Base-by-base conservation (phyloP, 53 echinoderm and acorn worm species). In the Stichopus horrens region DNA sequence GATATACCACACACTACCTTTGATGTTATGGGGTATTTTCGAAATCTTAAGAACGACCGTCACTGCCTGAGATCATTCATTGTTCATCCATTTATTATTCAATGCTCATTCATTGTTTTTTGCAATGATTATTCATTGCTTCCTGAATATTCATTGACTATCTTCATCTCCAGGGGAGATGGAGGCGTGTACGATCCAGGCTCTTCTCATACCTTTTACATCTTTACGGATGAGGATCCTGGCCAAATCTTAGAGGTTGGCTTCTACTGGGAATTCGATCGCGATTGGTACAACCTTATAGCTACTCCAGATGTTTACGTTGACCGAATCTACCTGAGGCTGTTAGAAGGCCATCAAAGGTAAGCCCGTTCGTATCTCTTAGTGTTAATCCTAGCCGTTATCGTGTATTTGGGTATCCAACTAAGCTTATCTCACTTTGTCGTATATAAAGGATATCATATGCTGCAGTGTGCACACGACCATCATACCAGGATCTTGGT, bases 231-330 rank as follows among this genome's bases (percentile, higher is more conserved):
- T 6, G 79, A 83, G 3, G 11, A 89, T 56, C 85, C 90, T 9
- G 93, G 93, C 37, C 75, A 81, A 21, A 57, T 95, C 21, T 73
- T 77, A 5, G 88, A 91, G 6, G 58, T 95, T 53, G 90, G 91
- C 73, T 95, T 95, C 71, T 93, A 93, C 19, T 94, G 95, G 95
- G 83, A 87, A 66, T 95, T 93, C 77, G 95, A 95, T 56, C 85
- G 92, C 18, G 93, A 89, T n/a, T 95, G 95, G 95, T 95, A 95
- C 86, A 87, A 91, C 66, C 14, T 95, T 37, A 93, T 93, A 88
- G 60, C 84, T 63, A 89, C 53, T n/a, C 95, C 95, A 8, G 89
- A 89, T 82, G 87, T 95, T 63, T 95, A 95, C 88, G 75, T 93
- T 68, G 58, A 91, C 86, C 78, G 75, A 52, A 93, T 95, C 5